Evolutionary conservation across 2,888 invertebrate species (phyloP).

Genomic region (Desoria tigrina): DNA sequence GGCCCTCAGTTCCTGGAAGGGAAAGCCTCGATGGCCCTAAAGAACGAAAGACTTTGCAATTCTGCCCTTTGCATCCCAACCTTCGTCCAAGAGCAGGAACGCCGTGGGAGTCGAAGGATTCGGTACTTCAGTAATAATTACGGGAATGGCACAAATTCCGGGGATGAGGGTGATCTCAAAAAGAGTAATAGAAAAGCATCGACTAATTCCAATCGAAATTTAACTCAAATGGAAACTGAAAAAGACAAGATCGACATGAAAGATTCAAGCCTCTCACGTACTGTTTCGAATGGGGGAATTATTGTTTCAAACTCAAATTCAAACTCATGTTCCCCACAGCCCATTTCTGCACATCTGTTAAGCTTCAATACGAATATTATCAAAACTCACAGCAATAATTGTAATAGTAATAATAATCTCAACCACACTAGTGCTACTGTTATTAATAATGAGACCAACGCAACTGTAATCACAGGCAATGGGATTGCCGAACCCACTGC

Average conservation of each 20-base stretch:
- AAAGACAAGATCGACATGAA: conserved; percentile 1
- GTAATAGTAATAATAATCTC: conserved; percentile 31
- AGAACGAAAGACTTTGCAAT: conserved; percentile 64
- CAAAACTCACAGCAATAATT: conserved; percentile 39
- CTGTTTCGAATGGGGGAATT: not conserved
- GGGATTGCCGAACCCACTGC: not conserved
- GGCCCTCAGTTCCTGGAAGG: conserved; percentile 28
- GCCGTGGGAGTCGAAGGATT: conserved; percentile 25
- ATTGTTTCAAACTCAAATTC: not conserved
- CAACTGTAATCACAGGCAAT: not conserved
- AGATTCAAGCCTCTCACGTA: not conserved
- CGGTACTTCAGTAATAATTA: conserved; percentile 32
- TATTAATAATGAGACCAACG: too few relatives aligned
- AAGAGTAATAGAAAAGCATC: not conserved
- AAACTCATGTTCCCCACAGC: not conserved
- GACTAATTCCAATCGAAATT: not conserved
- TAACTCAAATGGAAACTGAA: not conserved
- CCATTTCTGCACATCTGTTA: not conserved
- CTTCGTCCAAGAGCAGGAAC: conserved; percentile 64
- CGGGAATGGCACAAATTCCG: conserved; percentile 18
- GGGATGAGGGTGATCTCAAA: conserved; percentile 14
- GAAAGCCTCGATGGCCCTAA: conserved; percentile 27
- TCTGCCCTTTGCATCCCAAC: conserved; percentile 85
- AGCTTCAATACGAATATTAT: conserved; percentile 7
- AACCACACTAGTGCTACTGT: conserved; percentile 15